Evolutionary conservation across 2,888 invertebrate genomes (phyloP).

Genomic region (Polietes domitor): DNA sequence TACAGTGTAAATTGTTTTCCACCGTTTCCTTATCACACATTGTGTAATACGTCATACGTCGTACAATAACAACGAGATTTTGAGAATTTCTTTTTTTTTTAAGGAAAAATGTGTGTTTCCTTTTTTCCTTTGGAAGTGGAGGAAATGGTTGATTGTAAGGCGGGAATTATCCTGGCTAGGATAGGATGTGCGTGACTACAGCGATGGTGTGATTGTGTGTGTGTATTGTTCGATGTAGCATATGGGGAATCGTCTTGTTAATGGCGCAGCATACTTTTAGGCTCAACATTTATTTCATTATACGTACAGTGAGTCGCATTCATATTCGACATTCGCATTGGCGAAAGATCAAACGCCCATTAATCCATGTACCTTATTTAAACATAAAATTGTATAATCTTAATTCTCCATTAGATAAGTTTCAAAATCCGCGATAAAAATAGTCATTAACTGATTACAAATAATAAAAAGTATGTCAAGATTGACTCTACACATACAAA

Average conservation of each 20-base stretch:
- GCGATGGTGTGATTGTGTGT: background rate
- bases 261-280: conserved; percentile 34
- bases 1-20: background rate
- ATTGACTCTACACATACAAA: no score
- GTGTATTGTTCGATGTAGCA: conserved; percentile 1
- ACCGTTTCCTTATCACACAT: background rate
- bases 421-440: no score
- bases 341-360: no score
- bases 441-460: no score
- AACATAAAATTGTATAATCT: no score
- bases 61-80: no score
- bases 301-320: no score
- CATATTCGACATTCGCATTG: no score
- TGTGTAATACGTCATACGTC: background rate
- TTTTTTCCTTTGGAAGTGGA: background rate
- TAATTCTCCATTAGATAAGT: no score
- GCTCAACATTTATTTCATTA: background rate
- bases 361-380: no score
- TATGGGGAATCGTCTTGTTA: background rate
- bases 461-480: no score
- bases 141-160: background rate
- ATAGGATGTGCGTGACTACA: conserved; percentile 1
- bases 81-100: background rate
- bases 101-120: background rate
- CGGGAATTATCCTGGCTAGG: background rate